A percentile compares a stretch with the other conserved stretches of the same genome.
Conservation (phyloP, 2,113 vertebrate species). For the Ellobius talpinus region DNA sequence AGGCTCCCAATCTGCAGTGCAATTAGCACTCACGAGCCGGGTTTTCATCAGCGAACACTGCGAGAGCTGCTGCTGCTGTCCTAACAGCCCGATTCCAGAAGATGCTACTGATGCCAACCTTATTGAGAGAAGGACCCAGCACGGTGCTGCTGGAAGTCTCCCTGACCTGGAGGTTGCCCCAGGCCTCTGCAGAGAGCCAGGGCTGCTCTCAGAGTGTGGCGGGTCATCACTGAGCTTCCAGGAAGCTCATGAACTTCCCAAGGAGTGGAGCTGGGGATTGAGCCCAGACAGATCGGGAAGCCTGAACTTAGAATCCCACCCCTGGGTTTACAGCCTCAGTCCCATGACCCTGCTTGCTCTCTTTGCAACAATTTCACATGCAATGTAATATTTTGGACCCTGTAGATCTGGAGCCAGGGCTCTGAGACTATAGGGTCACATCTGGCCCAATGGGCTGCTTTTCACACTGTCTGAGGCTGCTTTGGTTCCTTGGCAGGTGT, state of each 20-base stretch:
- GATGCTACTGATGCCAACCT: not conserved
- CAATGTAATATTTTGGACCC: not conserved
- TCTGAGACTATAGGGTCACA: not conserved
- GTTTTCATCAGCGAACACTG: constrained; percentile 57
- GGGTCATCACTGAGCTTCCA: not conserved
- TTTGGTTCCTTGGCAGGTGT: not conserved
- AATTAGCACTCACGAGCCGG: constrained; percentile 46
- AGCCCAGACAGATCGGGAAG: not conserved
- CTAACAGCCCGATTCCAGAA: not conserved
- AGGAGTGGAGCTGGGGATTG: not conserved
- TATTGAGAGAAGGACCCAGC: not conserved
- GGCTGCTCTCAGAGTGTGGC: not conserved
- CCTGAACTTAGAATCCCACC: not conserved
- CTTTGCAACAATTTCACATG: not conserved
- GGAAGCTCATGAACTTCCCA: not conserved
- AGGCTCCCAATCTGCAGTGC: not conserved
- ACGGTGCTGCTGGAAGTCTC: not conserved
- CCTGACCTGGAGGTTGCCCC: not conserved
- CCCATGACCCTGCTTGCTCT: not conserved
- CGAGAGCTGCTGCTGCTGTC: not conserved
- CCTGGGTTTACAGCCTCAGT: too few species aligned
- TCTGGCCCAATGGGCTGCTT: not conserved
- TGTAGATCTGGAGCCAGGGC: not conserved
- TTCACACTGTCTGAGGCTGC: too few species aligned
- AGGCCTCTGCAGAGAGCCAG: not conserved